Conservation (phyloP, 2,888 invertebrate genomes). For the Lamellibrachia satsuma region DNA sequence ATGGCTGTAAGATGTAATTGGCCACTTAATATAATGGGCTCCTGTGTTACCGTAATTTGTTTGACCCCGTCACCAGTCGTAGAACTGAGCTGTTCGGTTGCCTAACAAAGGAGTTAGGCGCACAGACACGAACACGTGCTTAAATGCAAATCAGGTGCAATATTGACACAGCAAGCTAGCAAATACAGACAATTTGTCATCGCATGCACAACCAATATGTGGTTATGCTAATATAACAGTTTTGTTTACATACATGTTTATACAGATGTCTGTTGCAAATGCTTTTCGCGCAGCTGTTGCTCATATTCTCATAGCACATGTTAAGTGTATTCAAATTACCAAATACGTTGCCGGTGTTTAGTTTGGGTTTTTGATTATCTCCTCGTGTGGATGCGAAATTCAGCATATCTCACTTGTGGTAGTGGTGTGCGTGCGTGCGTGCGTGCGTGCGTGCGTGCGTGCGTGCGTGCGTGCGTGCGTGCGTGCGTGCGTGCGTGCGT, state of each 20-base stretch:
- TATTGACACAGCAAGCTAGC: not conserved
- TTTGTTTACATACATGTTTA: not conserved
- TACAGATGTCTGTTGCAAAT: not conserved
- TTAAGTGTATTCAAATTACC: not conserved
- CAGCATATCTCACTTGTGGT: not conserved
- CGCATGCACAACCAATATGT: not conserved
- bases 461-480: not conserved
- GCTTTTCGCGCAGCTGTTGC: not conserved
- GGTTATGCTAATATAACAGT: not conserved
- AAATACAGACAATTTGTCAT: constrained; percentile 1
- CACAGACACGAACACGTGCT: not conserved
- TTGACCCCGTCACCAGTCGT: not conserved
- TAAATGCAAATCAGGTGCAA: not conserved
- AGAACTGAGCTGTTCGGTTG: not conserved
- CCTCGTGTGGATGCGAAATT: not conserved
- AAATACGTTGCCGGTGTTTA: not conserved
- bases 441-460: not conserved
- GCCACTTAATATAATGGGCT: too few relatives aligned
- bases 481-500: not conserved
- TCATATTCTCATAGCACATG: not conserved
- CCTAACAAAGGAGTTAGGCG: not conserved
- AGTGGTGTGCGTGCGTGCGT: not conserved
- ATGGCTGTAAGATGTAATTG: not conserved
- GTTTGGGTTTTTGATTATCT: not conserved
- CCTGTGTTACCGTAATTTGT: not conserved